Evolutionary conservation across 2,797 vertebrate genomes (phyloP).

Genomic region (Sebastes itinus): DNA sequence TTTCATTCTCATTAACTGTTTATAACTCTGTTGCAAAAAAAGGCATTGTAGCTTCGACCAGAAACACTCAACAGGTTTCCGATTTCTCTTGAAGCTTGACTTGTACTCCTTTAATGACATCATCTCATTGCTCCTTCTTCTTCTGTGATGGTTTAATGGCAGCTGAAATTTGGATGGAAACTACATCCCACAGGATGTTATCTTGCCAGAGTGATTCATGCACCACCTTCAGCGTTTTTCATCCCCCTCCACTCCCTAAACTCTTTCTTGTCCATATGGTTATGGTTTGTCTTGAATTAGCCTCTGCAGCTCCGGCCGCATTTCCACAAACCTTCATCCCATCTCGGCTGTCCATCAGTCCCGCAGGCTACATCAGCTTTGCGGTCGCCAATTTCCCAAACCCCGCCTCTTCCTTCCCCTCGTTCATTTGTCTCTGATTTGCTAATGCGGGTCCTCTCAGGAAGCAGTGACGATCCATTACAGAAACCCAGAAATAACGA

Average conservation of each 20-base stretch:
- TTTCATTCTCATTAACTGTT: neutral
- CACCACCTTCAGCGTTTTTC: neutral
- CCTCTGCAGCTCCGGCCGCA: neutral
- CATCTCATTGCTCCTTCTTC: neutral
- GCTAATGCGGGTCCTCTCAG: neutral
- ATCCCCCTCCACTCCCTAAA: neutral
- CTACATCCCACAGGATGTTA: neutral
- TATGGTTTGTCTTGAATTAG: neutral
- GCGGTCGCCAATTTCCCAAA: neutral
- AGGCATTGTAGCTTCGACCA: accelerated
- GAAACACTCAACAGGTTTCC: neutral
- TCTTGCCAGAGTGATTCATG: neutral
- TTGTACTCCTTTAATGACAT: neutral
- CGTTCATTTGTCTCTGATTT: neutral
- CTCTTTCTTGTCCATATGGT: constrained; percentile 17
- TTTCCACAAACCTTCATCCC: constrained; percentile 6
- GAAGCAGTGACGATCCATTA: neutral
- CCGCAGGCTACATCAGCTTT: neutral
- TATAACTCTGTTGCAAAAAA: neutral
- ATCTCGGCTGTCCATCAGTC: neutral
- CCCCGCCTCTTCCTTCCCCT: neutral
- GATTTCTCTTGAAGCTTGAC: no score
- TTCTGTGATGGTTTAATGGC: neutral
- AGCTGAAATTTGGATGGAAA: neutral
- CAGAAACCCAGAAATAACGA: neutral